phyloP scores from a whole-genome alignment of 2,797 vertebrate genomes.

The Craterocephalus amniculus region DNA sequence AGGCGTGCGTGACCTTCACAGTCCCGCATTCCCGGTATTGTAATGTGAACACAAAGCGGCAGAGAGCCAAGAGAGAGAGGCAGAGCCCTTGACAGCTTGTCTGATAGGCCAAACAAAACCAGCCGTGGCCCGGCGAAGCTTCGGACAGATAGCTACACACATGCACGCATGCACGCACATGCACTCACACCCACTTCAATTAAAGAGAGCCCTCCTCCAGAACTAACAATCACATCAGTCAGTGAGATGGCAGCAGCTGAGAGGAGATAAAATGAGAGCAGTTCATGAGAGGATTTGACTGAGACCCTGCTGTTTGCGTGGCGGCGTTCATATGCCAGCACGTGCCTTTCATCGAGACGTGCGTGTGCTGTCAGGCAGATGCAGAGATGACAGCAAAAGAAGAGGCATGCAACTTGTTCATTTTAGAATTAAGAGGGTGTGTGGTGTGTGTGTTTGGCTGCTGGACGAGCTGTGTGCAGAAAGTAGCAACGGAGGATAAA shows the following conservation, averaged over 20 bases:
- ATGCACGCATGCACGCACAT: slow-evolving; percentile 17
- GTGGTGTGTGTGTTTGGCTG: slow-evolving; percentile 27
- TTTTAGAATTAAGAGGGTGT: slow-evolving; percentile 61
- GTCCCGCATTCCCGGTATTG: slow-evolving; percentile 78
- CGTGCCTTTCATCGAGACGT: slow-evolving; percentile 29
- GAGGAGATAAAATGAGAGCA: slow-evolving; percentile 61
- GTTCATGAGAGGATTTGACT: slow-evolving; percentile 70
- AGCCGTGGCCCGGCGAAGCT: slow-evolving; percentile 78
- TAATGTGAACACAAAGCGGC: slow-evolving; percentile 82
- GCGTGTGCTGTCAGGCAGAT: slow-evolving; percentile 64
- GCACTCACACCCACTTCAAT: slow-evolving; percentile 75
- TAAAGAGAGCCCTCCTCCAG: slow-evolving; percentile 77
- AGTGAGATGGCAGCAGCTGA: slow-evolving; percentile 69
- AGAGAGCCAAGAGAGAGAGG: slow-evolving; percentile 57
- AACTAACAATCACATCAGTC: slow-evolving; percentile 82
- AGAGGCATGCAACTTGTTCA: slow-evolving; percentile 59
- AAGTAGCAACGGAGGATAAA: slow-evolving; percentile 61
- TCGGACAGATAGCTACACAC: slow-evolving; percentile 79
- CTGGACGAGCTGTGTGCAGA: slow-evolving; percentile 43
- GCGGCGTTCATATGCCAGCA: slow-evolving; percentile 3
- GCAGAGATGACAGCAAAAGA: slow-evolving; percentile 68
- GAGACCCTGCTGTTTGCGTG: slow-evolving; percentile 31
- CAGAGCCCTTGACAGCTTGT: slow-evolving; percentile 74
- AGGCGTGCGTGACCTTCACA: slow-evolving; percentile 82
- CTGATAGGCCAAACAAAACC: slow-evolving; percentile 88